Evolutionary conservation across 2,888 invertebrate genomes (phyloP).

Genomic region (Andrena marginata): DNA sequence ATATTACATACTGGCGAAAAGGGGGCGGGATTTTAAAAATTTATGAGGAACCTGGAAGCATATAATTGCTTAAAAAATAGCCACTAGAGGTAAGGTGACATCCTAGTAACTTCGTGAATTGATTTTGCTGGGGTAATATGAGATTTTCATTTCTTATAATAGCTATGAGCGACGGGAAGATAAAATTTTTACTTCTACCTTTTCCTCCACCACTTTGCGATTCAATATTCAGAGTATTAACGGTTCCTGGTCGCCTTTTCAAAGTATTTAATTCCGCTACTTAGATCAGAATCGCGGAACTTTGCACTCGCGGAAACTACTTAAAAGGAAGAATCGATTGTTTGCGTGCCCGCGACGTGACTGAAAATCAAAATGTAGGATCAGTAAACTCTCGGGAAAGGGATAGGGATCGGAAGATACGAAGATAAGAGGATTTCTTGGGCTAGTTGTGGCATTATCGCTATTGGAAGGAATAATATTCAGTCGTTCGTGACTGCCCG

Average conservation of each 20-base stretch:
- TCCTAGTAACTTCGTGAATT: no score
- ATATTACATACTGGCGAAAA: no score
- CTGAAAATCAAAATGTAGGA: constrained; percentile 39
- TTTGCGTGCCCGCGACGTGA: constrained; percentile 46
- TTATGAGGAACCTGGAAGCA: no score
- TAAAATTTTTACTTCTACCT: no score
- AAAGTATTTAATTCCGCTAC: constrained; percentile 28
- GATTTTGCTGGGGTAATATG: no score
- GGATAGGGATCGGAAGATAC: constrained; percentile 9
- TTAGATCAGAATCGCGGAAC: background rate
- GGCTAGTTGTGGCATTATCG: background rate
- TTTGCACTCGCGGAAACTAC: constrained; percentile 7
- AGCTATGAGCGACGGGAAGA: no score
- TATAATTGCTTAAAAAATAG: no score
- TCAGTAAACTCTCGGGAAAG: constrained; percentile 36
- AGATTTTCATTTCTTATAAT: no score
- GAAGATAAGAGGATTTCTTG: constrained; percentile 33
- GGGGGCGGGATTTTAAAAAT: no score
- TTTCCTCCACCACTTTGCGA: no score
- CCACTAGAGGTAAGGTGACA: no score
- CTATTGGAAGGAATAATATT: constrained; percentile 19
- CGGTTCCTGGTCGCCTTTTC: background rate
- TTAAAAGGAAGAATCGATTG: constrained; percentile 25
- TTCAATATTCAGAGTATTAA: background rate
- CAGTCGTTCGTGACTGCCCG: background rate